Conservation (phyloP, 2,797 vertebrate genomes). For the Amblyopsis hoosieri region DNA sequence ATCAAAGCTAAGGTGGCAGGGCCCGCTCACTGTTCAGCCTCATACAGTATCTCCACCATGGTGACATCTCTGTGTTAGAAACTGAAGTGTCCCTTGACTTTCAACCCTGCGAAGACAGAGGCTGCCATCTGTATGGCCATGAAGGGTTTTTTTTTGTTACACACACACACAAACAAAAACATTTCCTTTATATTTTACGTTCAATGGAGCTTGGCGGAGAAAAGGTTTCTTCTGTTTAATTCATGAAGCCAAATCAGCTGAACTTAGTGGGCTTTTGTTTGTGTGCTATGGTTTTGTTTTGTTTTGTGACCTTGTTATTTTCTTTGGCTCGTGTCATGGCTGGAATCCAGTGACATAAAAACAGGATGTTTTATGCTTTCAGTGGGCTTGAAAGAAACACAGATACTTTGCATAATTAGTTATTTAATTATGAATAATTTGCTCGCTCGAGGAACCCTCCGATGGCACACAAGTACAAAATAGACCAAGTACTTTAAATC, state of each 20-base stretch:
- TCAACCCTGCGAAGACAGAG: slow-evolving; percentile 43
- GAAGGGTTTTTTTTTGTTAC: background rate
- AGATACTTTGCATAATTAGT: slow-evolving; percentile 52
- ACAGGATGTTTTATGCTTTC: slow-evolving; percentile 39
- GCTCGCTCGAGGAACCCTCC: slow-evolving; percentile 37
- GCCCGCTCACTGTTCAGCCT: slow-evolving; percentile 61
- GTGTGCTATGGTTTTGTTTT: slow-evolving; percentile 10
- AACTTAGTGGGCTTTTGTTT: slow-evolving; percentile 16
- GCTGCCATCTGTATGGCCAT: slow-evolving; percentile 17
- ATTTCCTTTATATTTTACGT: background rate
- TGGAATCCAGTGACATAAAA: slow-evolving; percentile 39
- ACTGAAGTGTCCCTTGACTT: slow-evolving; percentile 62
- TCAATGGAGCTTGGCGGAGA: background rate
- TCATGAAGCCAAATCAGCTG: background rate
- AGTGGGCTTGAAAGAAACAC: slow-evolving; percentile 41
- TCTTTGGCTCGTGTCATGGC: slow-evolving; percentile 29
- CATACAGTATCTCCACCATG: slow-evolving; percentile 54
- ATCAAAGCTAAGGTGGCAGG: slow-evolving; percentile 70
- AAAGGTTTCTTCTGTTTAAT: slow-evolving; percentile 8
- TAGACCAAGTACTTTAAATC: slow-evolving; percentile 39
- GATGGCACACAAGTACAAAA: slow-evolving; percentile 29
- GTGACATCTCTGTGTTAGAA: slow-evolving; percentile 55
- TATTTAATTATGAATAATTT: slow-evolving; percentile 55
- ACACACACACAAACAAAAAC: background rate
- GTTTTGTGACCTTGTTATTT: slow-evolving; percentile 47